These are phyloP conservation scores for Prionailurus viverrinus DNA, from an alignment of 2,113 vertebrate species.

Conservation along the genomic window DNA sequence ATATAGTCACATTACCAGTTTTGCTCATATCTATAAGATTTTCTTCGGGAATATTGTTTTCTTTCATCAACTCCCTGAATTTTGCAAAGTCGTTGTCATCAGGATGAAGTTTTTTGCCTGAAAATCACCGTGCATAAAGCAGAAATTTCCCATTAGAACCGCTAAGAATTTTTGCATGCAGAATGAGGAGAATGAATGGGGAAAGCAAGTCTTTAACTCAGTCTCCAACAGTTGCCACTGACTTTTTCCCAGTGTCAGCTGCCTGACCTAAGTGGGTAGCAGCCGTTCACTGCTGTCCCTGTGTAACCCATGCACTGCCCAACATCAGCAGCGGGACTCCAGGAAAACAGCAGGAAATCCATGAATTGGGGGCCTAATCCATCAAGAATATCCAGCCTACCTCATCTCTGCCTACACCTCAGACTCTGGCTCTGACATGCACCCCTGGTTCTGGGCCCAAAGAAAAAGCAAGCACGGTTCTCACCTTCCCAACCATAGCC, in stretches of 20 bases:
- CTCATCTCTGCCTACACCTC: not conserved
- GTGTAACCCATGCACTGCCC: not conserved
- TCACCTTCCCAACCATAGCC: not conserved
- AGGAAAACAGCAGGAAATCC: not conserved
- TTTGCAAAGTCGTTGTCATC: accelerated
- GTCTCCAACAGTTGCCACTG: not conserved
- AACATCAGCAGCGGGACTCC: not conserved
- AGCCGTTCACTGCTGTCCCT: not conserved
- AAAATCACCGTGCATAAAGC: not conserved
- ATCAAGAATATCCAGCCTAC: not conserved
- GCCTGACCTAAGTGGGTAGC: not conserved
- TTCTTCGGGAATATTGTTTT: not conserved
- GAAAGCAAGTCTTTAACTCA: not conserved
- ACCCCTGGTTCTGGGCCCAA: not conserved
- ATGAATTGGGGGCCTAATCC: not conserved
- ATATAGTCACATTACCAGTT: not conserved
- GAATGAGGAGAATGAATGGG: accelerated
- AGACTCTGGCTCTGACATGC: not conserved
- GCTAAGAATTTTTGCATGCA: not conserved
- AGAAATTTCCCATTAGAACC: not conserved
- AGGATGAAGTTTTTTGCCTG: not conserved
- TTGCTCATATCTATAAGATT: not conserved
- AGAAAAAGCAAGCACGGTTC: no score
- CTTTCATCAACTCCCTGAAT: not conserved
- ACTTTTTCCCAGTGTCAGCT: not conserved